Evolutionary conservation across 2,797 vertebrate genomes (phyloP), one percentile per base, ranked within the genome.

Genomic region (Neosilurus hyrtlii): DNA sequence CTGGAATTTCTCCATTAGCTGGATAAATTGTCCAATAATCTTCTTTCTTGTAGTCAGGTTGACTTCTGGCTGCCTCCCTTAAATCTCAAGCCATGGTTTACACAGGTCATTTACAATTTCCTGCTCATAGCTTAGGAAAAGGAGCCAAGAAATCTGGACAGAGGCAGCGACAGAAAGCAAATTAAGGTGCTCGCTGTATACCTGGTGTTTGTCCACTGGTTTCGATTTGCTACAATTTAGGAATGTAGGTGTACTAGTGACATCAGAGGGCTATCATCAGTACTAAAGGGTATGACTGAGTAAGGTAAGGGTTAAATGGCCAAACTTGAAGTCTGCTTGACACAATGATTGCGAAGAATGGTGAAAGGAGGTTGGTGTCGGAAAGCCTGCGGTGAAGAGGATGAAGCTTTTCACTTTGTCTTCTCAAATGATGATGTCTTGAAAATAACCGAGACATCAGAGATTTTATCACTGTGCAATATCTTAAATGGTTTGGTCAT

Each of bases 21-120:
- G 59, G 24, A 65, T 2, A 66, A 54, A 4, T 37, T 37, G 57
- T 20, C 61, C 76, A 79, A 30, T 52, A 54, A 35, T 49, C 20
- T 78, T 65, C 43, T 49, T 51, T 65, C 76, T 20, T 78, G 15
- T 52, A 79, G 57, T 49, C 22, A 22, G 37, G 57, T 43, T 62
- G 37, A 62, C 74, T 66, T 63, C 75, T 78, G 75, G 75, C 37
- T 26, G 59, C 59, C 59, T 51, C 43, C 61, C 3, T 52, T 79
- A 65, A 11, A 30, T 63, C 59, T 63, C 43, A 54, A 30, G 24
- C 65, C 24, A 66, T 6, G 16, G 61, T 26, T 78, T 63, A 49
- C n/a, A 26, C 76, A 52, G n/a, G 16, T 78, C 43, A 65, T 65
- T 63, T 51, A 52, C 30, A 52, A 66, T 52, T 65, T 26, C 76